phyloP scores from a whole-genome alignment of 53 echinoderm and acorn worm genomes.

The Astropecten irregularis region DNA sequence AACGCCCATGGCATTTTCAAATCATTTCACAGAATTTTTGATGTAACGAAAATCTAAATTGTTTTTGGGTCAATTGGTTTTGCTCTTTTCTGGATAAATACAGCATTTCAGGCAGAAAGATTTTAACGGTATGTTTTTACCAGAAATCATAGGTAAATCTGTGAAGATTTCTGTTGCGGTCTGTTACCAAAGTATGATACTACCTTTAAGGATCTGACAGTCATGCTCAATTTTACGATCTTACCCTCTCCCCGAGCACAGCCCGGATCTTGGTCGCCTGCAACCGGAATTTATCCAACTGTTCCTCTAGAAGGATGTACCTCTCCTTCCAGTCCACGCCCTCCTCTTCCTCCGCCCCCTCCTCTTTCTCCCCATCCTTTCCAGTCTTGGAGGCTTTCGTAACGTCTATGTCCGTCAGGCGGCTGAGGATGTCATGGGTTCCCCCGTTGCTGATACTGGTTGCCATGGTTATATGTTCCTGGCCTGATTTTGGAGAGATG shows the following conservation, averaged over 20 bases:
- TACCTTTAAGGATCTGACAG: no score
- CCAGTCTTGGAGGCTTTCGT: neutral
- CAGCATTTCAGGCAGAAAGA: no score
- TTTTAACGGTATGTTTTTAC: no score
- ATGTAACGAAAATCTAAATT: no score
- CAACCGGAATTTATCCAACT: conserved; percentile 79
- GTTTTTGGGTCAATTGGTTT: no score
- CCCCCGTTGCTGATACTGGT: conserved; percentile 48
- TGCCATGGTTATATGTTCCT: conserved; percentile 12
- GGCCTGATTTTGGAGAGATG: neutral
- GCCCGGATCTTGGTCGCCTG: conserved; percentile 81
- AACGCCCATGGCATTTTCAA: no score
- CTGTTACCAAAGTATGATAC: no score
- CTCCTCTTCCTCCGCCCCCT: conserved; percentile 22
- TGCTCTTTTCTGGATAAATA: no score
- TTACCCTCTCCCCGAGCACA: conserved; percentile 82
- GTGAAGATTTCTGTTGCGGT: no score
- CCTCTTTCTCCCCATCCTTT: conserved; percentile 28
- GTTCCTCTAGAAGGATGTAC: conserved; percentile 70
- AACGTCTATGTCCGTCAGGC: conserved; percentile 38
- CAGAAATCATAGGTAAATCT: no score
- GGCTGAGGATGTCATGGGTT: conserved; percentile 42
- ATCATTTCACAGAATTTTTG: no score
- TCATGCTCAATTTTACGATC: no score
- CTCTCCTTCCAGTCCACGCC: conserved; percentile 75